A percentile compares a stretch with the other conserved stretches of the same genome.
These are phyloP conservation scores for Ranitomeya imitator DNA, from an alignment of 2,113 vertebrate genomes.

Conservation along the genomic window DNA sequence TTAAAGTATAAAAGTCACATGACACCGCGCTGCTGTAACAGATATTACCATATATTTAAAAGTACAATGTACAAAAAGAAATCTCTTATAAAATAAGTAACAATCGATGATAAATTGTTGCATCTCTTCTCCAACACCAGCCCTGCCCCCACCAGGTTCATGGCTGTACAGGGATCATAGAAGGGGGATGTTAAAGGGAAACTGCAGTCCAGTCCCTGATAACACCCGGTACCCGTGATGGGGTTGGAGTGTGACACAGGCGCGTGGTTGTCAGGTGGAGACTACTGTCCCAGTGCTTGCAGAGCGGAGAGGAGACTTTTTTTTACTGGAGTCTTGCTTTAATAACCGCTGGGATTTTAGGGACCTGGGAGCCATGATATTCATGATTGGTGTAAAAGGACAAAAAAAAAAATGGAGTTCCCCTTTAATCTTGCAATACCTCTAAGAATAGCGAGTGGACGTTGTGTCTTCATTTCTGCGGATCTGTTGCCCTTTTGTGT, in stretches of 20 bases:
- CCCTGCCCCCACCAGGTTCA: no score
- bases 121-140: neutral
- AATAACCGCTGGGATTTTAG: neutral
- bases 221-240: neutral
- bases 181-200: neutral
- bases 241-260: no score
- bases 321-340: neutral
- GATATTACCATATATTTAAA: neutral
- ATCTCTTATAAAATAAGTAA: neutral
- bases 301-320: neutral
- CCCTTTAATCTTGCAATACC: neutral
- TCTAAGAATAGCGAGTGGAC: no score
- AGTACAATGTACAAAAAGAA: neutral
- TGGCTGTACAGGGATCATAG: neutral
- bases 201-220: neutral
- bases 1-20: neutral
- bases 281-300: no score
- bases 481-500: slow-evolving; percentile 5
- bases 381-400: neutral
- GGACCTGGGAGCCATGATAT: no score
- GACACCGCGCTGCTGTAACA: slow-evolving; percentile 7
- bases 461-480: neutral
- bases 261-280: no score
- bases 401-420: neutral
- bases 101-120: neutral